phyloP scores from a whole-genome alignment of 2,113 vertebrate genomes.

The Hydrolagus affinis region DNA sequence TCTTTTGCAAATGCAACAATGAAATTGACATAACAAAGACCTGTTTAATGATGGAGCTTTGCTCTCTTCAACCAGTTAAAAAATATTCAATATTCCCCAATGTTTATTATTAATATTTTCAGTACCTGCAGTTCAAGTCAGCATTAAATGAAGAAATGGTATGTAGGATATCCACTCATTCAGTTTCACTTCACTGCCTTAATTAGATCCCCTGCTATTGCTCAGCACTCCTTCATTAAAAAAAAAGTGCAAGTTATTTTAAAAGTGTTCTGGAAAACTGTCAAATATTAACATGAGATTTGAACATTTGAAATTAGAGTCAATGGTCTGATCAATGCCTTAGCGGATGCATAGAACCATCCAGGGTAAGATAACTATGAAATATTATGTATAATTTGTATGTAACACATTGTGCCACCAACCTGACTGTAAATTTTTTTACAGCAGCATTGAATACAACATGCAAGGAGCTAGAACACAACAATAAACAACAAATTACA shows the following conservation, averaged over 20 bases:
- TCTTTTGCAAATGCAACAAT: not conserved
- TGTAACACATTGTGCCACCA: no score
- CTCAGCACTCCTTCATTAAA: not conserved
- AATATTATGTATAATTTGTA: not conserved
- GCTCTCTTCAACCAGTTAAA: not conserved
- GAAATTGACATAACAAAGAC: not conserved
- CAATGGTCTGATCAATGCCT: not conserved
- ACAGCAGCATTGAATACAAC: no score
- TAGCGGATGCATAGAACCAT: not conserved
- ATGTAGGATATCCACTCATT: not conserved
- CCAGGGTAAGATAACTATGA: not conserved
- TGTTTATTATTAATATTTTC: not conserved
- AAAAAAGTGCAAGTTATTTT: not conserved
- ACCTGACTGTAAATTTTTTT: no score
- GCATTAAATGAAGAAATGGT: not conserved
- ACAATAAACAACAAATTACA: no score
- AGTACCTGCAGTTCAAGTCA: not conserved
- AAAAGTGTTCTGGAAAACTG: not conserved
- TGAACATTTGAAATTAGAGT: not conserved
- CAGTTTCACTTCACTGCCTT: not conserved
- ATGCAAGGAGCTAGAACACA: no score
- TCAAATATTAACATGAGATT: not conserved
- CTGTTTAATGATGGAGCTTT: not conserved
- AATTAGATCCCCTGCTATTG: conserved; percentile 26
- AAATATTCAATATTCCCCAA: conserved; percentile 13